A percentile compares a stretch with the other conserved stretches of the same genome.
phyloP scores from a whole-genome alignment of 2,888 invertebrate genomes.

The Dolichomitus sp. region DNA sequence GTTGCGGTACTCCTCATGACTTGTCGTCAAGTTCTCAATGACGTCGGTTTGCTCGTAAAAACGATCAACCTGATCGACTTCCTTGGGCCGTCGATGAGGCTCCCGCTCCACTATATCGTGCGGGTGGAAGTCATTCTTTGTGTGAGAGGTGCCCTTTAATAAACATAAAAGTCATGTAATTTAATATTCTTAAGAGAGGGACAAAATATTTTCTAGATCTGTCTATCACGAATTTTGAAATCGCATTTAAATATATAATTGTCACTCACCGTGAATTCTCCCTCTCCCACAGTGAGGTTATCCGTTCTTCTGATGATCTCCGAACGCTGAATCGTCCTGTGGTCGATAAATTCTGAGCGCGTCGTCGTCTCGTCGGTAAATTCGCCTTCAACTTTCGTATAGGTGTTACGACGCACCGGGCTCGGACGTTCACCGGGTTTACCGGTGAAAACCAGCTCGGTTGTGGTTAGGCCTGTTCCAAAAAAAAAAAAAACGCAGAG shows the following conservation, averaged over 20 bases:
- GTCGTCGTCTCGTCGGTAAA: constrained; percentile 91
- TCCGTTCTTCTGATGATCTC: constrained; percentile 89
- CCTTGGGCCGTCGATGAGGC: constrained; percentile 89
- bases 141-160: constrained; percentile 81
- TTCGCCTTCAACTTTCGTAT: constrained; percentile 93
- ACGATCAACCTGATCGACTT: constrained; percentile 88
- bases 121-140: constrained; percentile 83
- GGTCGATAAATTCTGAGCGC: constrained; percentile 90
- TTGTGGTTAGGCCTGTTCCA: constrained; percentile 90
- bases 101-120: constrained; percentile 77
- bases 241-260: background rate
- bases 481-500: constrained; percentile 29
- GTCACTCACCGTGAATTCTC: constrained; percentile 86
- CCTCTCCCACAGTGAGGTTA: constrained; percentile 90
- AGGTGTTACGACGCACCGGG: constrained; percentile 91
- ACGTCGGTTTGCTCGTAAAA: constrained; percentile 79
- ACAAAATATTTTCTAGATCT: too few species aligned
- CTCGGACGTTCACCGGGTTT: constrained; percentile 89
- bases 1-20: constrained; percentile 90
- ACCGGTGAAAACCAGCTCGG: constrained; percentile 90
- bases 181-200: constrained; percentile 2
- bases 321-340: constrained; percentile 88
- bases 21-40: constrained; percentile 91
- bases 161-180: background rate
- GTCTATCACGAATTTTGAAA: background rate